Evolutionary conservation across 1,140 invertebrate genomes (phyloP).

Genomic region (Andrena cerasifolii): DNA sequence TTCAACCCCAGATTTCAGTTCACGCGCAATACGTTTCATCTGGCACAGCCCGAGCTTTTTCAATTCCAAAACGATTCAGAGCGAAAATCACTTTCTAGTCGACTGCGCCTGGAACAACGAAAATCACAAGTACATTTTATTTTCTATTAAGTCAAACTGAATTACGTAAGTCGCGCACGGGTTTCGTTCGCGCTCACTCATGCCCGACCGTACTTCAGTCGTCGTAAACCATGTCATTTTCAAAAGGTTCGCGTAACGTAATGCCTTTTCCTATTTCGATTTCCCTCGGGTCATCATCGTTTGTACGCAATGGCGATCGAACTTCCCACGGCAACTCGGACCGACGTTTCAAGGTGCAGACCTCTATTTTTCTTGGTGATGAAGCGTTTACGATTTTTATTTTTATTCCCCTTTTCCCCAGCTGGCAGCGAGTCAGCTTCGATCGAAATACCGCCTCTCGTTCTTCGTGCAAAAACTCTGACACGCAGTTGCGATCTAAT

Average conservation of each 20-base stretch:
- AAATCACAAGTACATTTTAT: no score
- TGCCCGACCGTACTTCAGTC: no score
- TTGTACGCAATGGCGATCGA: conserved; percentile 32
- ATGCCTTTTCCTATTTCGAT: conserved; percentile 37
- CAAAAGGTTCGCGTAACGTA: neutral
- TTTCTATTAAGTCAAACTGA: no score
- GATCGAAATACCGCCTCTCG: neutral
- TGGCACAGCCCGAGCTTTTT: neutral
- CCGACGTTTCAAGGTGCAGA: neutral
- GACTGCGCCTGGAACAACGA: no score
- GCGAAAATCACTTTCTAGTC: neutral
- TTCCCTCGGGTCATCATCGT: conserved; percentile 50
- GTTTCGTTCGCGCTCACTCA: neutral
- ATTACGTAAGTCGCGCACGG: no score
- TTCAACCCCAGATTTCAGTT: neutral
- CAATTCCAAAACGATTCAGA: neutral
- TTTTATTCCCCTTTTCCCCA: neutral
- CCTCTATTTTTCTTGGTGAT: conserved; percentile 17
- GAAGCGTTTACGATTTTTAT: conserved; percentile 20
- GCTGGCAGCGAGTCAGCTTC: neutral
- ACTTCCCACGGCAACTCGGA: conserved; percentile 10
- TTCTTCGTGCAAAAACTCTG: neutral
- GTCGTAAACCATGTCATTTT: neutral
- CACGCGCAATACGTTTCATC: neutral
- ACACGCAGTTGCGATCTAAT: neutral